Evolutionary conservation across 2,113 vertebrate species (phyloP), one percentile per base, ranked within the genome.

Genomic region (Malurus elegans): DNA sequence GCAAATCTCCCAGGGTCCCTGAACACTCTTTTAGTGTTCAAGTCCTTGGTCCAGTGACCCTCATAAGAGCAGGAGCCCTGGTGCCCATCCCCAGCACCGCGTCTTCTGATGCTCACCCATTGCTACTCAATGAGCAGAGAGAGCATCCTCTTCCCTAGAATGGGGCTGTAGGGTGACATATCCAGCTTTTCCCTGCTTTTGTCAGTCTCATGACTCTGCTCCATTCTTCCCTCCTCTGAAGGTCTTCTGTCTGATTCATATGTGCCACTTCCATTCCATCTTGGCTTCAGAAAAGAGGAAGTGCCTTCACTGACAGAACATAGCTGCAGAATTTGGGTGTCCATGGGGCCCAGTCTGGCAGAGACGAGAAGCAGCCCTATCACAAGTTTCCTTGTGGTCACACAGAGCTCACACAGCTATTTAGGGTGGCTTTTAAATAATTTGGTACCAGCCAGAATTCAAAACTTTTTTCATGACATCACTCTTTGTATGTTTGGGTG

Each of bases 281-380:
- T 48, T 32, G 21, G 24, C 47, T 61, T 73, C 34, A 36, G 60
- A 57, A 90, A 92, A 32, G 20, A 29, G n/a, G 47, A 82, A 56
- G 8, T 21, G 12, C 25, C 45, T 82, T 34, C 23, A 5, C 10
- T 32, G 31, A 24, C 36, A 51, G 31, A 73, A 26, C 19, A 38
- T 0, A n/a, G 8, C 13, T n/a, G 31, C 13, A 45, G 42, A 57
- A 34, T 47, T 86, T 57, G 38, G 0, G 8, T 71, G 34, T 40
- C 28, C 0, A 0, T 32, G 45, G 23, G 5, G 1, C n/a, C 18
- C 4, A 3, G 20, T 38, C 28, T 36, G n/a, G 4, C 21, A 74
- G 62, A 67, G 56, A 54, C 2, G 5, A 20, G 54, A 85, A 53
- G 69, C 4, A 20, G 40, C 13, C 53, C 23, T 34, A 14, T 20